Conservation (phyloP, 2,113 vertebrate genomes). For the Oceanites oceanicus region DNA sequence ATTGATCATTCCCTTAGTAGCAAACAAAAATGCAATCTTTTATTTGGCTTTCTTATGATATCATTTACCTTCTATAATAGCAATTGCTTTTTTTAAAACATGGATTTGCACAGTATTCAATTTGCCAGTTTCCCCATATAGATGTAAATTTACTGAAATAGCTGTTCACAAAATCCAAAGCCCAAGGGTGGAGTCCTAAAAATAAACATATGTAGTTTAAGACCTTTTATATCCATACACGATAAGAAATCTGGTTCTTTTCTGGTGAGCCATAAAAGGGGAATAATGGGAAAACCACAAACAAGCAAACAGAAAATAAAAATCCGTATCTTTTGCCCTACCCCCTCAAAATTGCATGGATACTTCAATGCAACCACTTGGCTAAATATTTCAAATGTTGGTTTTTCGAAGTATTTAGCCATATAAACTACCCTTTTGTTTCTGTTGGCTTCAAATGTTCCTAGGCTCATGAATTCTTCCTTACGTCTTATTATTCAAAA, state of each 20-base stretch:
- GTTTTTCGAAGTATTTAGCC: conserved; percentile 44
- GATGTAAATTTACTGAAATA: conserved; percentile 70
- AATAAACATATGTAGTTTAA: conserved; percentile 49
- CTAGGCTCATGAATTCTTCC: conserved; percentile 20
- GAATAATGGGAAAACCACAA: conserved; percentile 32
- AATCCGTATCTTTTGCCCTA: neutral
- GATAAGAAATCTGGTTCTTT: conserved; percentile 37
- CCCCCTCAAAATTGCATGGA: neutral
- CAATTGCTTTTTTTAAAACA: conserved; percentile 70
- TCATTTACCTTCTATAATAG: conserved; percentile 77
- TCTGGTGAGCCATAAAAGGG: conserved; percentile 13
- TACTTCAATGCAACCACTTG: conserved; percentile 25
- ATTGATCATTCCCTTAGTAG: conserved; percentile 57
- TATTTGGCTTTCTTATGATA: conserved; percentile 64
- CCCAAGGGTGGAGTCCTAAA: conserved; percentile 65
- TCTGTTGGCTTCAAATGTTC: conserved; percentile 19
- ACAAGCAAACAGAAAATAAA: conserved; percentile 11
- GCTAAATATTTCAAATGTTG: neutral
- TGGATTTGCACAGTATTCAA: conserved; percentile 71
- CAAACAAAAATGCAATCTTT: conserved; percentile 65
- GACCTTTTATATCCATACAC: neutral
- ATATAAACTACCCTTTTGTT: conserved; percentile 35
- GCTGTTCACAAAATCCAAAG: conserved; percentile 57
- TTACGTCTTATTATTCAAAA: neutral
- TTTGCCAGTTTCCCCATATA: conserved; percentile 72